These are phyloP conservation scores for Leptoteleia sp. DNA, from an alignment of 1,140 invertebrate genomes.

Conservation along the genomic window DNA sequence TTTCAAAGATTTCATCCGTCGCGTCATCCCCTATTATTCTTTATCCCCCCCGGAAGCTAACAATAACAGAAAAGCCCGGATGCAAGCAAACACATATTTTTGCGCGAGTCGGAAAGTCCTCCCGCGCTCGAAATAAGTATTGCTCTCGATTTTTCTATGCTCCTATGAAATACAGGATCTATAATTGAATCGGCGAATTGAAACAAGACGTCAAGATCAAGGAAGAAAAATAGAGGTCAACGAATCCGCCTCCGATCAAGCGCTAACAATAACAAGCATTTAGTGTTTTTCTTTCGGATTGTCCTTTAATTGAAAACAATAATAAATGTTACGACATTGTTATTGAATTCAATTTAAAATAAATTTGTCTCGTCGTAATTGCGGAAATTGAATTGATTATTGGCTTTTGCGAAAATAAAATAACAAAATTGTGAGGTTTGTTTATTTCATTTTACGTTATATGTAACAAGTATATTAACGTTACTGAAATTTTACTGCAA, in stretches of 20 bases:
- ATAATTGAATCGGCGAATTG: conserved; percentile 56
- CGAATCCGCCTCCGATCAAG: conserved; percentile 19
- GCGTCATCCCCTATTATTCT: conserved; percentile 35
- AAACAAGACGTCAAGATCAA: conserved; percentile 47
- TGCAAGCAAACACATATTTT: conserved; percentile 49
- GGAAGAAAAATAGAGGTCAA: conserved; percentile 48
- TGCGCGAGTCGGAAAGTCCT: conserved; percentile 11
- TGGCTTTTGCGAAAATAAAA: too few relatives aligned
- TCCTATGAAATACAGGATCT: conserved; percentile 50
- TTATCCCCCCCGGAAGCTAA: conserved; percentile 24
- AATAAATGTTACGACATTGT: background rate
- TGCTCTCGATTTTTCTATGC: conserved; percentile 37
- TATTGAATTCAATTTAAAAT: too few relatives aligned
- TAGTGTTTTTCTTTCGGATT: conserved; percentile 9
- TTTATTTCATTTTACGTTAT: too few relatives aligned
- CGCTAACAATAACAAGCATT: conserved; percentile 34
- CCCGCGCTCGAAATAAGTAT: conserved; percentile 18
- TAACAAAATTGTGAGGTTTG: too few relatives aligned
- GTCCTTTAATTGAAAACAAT: conserved; percentile 27
- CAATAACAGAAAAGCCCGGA: conserved; percentile 51
- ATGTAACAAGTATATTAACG: too few relatives aligned
- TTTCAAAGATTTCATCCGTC: conserved; percentile 12
- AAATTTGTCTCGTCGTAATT: too few relatives aligned
- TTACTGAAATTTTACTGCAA: too few relatives aligned
- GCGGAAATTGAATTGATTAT: too few relatives aligned